phyloP scores from a whole-genome alignment of 2,888 invertebrate species.

The Melikaiella ostensackeni region DNA sequence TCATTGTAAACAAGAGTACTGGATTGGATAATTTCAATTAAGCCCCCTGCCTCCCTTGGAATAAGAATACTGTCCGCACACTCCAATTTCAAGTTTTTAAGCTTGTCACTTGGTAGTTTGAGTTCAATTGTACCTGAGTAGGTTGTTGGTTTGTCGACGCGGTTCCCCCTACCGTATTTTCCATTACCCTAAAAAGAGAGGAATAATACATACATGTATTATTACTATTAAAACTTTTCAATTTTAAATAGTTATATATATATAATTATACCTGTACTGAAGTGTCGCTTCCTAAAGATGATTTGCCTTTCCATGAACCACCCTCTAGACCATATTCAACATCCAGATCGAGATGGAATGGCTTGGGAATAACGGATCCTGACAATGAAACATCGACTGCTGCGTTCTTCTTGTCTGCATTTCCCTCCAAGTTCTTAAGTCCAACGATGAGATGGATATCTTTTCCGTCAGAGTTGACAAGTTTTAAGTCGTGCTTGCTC shows the following conservation, averaged over 20 bases:
- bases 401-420: slow-evolving; percentile 61
- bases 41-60: slow-evolving; percentile 62
- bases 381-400: slow-evolving; percentile 58
- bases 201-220: background rate
- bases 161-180: slow-evolving; percentile 56
- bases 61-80: slow-evolving; percentile 71
- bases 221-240: background rate
- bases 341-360: slow-evolving; percentile 53
- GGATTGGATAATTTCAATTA: slow-evolving; percentile 71
- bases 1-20: slow-evolving; percentile 79
- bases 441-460: slow-evolving; percentile 74
- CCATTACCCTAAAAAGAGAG: slow-evolving; percentile 59
- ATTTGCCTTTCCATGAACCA: slow-evolving; percentile 56
- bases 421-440: slow-evolving; percentile 74
- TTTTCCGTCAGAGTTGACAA: slow-evolving; percentile 78
- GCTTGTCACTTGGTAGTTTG: slow-evolving; percentile 80
- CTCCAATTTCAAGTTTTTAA: slow-evolving; percentile 80
- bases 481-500: slow-evolving; percentile 72
- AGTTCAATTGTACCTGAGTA: slow-evolving; percentile 79
- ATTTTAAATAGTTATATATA: background rate
- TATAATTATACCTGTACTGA: slow-evolving; percentile 58
- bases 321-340: slow-evolving; percentile 52
- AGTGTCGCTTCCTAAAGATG: slow-evolving; percentile 63
- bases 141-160: slow-evolving; percentile 76
- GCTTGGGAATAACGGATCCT: slow-evolving; percentile 59